These are phyloP conservation scores for Macroramphosus scolopax DNA, from an alignment of 2,797 vertebrate species.

Conservation along the genomic window DNA sequence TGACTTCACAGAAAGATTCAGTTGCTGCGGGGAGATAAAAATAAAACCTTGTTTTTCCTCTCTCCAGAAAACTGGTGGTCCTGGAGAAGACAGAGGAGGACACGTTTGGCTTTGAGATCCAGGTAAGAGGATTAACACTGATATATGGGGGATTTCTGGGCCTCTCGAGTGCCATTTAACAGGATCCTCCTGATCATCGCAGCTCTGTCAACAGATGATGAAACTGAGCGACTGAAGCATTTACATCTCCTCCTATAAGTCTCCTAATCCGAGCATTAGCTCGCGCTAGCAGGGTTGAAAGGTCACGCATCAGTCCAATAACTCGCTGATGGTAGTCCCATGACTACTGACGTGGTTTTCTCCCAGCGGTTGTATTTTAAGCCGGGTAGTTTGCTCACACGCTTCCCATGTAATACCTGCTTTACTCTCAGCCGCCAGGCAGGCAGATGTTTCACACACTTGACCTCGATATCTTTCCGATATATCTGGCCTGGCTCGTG, in stretches of 20 bases:
- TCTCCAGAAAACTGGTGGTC: constrained; percentile 83
- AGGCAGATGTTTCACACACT: constrained; percentile 24
- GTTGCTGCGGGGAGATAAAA: not conserved
- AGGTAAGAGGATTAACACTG: constrained; percentile 78
- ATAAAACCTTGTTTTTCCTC: not conserved
- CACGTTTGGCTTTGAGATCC: constrained; percentile 95
- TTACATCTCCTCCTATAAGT: constrained; percentile 18
- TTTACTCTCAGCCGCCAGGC: constrained; percentile 3
- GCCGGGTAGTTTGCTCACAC: constrained; percentile 51
- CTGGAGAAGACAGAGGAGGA: constrained; percentile 89
- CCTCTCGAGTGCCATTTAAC: constrained; percentile 19
- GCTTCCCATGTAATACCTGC: constrained; percentile 37
- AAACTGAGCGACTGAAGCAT: constrained; percentile 11
- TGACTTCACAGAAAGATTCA: not conserved
- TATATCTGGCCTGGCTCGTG: constrained; percentile 5
- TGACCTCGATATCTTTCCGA: constrained; percentile 26
- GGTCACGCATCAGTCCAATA: constrained; percentile 32
- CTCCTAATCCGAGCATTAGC: constrained; percentile 36
- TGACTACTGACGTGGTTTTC: no score
- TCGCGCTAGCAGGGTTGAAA: constrained; percentile 16
- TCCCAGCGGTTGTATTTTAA: constrained; percentile 42
- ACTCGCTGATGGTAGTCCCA: constrained; percentile 36
- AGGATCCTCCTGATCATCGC: constrained; percentile 22
- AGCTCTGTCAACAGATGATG: constrained; percentile 2
- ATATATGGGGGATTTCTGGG: not conserved